phyloP scores from a whole-genome alignment of 2,888 invertebrate species.

The Drosophila formosana region DNA sequence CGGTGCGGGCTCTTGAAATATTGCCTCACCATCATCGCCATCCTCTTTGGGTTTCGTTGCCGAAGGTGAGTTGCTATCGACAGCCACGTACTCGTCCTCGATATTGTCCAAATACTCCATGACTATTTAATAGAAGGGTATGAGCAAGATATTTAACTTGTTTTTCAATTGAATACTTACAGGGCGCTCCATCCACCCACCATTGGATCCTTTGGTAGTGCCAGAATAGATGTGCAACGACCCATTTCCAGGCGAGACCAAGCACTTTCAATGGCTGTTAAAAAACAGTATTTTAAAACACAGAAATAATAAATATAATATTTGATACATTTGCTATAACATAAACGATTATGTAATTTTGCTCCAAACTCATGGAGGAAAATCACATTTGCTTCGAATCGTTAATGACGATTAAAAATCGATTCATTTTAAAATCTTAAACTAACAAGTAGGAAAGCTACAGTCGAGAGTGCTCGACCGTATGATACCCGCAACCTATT shows the following conservation, averaged over 20 bases:
- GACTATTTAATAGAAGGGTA: slow-evolving; percentile 60
- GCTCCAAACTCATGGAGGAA: too few relatives aligned
- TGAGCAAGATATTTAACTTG: not conserved
- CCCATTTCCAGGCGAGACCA: slow-evolving; percentile 84
- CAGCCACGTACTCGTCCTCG: slow-evolving; percentile 85
- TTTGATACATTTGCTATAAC: too few relatives aligned
- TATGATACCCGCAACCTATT: too few relatives aligned
- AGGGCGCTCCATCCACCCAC: slow-evolving; percentile 84
- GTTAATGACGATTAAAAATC: too few relatives aligned
- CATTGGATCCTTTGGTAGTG: slow-evolving; percentile 81
- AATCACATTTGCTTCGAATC: too few relatives aligned
- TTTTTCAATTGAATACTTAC: slow-evolving; percentile 64
- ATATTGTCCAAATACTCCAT: slow-evolving; percentile 85
- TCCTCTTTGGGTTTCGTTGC: slow-evolving; percentile 78
- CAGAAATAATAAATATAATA: not conserved
- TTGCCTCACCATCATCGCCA: slow-evolving; percentile 83
- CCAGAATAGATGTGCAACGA: slow-evolving; percentile 84
- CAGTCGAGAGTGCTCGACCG: too few relatives aligned
- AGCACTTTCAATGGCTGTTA: slow-evolving; percentile 85
- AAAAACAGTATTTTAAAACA: not conserved
- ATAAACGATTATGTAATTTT: too few relatives aligned
- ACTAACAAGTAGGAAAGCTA: too few relatives aligned
- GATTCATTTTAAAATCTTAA: too few relatives aligned
- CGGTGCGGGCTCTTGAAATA: slow-evolving; percentile 83
- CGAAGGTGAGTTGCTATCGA: slow-evolving; percentile 62